These are phyloP conservation scores for Paralichthys olivaceus DNA, from an alignment of 2,113 vertebrate species.

Conservation along the genomic window DNA sequence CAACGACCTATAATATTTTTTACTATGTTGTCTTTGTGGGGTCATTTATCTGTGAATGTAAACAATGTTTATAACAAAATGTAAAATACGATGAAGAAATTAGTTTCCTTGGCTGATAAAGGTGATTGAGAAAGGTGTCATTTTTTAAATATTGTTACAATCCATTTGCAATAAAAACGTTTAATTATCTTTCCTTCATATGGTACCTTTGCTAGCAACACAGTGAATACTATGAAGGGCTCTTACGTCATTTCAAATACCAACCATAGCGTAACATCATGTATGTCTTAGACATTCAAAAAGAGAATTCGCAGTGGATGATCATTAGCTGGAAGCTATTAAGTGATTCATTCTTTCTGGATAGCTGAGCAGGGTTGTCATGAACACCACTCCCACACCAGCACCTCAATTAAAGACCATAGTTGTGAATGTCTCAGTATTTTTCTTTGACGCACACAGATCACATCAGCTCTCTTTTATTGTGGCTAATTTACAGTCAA, in stretches of 20 bases:
- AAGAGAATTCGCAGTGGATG: not conserved
- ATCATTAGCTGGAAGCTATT: not conserved
- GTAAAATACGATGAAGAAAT: too few species aligned
- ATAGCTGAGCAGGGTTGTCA: conserved; percentile 30
- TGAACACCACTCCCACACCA: conserved; percentile 34
- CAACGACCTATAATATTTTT: too few species aligned
- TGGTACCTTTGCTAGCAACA: not conserved
- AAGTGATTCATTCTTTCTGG: conserved; percentile 41
- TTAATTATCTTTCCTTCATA: too few species aligned
- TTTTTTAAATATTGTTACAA: not conserved
- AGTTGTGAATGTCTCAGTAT: conserved; percentile 50
- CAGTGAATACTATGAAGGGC: not conserved
- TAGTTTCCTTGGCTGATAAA: too few species aligned
- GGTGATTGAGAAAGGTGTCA: too few species aligned
- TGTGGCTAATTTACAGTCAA: conserved; percentile 45
- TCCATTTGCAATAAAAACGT: not conserved
- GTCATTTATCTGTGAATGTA: too few species aligned
- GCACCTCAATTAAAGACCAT: conserved; percentile 45
- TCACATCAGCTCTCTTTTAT: conserved; percentile 39
- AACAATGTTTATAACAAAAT: too few species aligned
- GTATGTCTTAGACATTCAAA: not conserved
- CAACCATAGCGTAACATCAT: not conserved
- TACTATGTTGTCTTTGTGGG: too few species aligned
- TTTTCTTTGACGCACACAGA: conserved; percentile 62
- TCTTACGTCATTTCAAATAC: conserved; percentile 1